Conservation (phyloP, 2,888 invertebrate species). For the Tridacna gigas region DNA sequence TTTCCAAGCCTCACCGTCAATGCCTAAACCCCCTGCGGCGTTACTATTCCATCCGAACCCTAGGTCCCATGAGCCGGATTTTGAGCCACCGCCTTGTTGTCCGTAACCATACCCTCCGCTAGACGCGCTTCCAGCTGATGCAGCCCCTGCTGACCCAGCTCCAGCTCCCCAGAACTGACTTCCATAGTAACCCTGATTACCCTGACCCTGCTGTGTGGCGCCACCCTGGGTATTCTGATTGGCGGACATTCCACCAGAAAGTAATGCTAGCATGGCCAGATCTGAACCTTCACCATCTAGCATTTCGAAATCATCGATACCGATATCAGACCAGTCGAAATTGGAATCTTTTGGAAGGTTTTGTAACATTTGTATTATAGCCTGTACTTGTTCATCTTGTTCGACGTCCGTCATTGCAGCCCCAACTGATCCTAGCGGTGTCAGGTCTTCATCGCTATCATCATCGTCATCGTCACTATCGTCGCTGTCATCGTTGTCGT, state of each 20-base stretch:
- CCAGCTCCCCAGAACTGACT: slow-evolving; percentile 1
- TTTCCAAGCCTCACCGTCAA: neutral
- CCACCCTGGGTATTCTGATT: slow-evolving; percentile 12
- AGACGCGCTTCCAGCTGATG: neutral
- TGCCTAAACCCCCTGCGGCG: neutral
- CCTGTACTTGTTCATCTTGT: neutral
- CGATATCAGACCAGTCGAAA: slow-evolving; percentile 43
- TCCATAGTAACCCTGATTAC: neutral
- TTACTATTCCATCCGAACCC: slow-evolving; percentile 19
- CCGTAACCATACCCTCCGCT: neutral
- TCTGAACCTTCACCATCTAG: slow-evolving; percentile 29
- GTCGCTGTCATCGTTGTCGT: neutral
- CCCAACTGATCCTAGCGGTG: slow-evolving; percentile 44
- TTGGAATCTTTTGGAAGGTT: slow-evolving; percentile 26
- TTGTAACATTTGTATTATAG: slow-evolving; percentile 9
- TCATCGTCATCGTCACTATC: slow-evolving; percentile 8
- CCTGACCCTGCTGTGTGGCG: neutral
- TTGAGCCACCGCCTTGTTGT: neutral
- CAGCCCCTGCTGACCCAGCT: neutral
- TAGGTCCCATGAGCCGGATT: slow-evolving; percentile 7
- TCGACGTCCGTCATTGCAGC: slow-evolving; percentile 14
- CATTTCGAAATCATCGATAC: slow-evolving; percentile 48
- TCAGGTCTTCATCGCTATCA: slow-evolving; percentile 21
- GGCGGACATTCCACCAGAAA: slow-evolving; percentile 19
- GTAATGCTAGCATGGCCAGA: slow-evolving; percentile 12